A percentile compares a stretch with the other conserved stretches of the same genome.
These are phyloP conservation scores for Nasonovia ribisnigri DNA, from an alignment of 2,888 invertebrate genomes.

Conservation along the genomic window DNA sequence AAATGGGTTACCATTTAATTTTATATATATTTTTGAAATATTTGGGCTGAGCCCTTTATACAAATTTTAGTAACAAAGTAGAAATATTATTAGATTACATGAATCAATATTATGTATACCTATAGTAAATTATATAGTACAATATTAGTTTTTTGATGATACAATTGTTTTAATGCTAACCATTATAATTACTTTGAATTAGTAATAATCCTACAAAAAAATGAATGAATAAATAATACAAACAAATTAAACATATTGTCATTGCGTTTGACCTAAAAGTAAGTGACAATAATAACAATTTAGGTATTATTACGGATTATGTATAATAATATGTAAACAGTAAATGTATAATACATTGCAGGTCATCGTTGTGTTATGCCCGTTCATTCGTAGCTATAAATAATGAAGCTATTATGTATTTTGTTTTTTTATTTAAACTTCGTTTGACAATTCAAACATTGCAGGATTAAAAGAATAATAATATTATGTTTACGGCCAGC, in stretches of 20 bases:
- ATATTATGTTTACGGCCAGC: not conserved
- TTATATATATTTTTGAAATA: too few species aligned
- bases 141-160: not conserved
- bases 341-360: not conserved
- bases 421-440: not conserved
- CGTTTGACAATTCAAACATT: not conserved
- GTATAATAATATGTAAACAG: not conserved
- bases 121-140: not conserved
- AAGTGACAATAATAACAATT: not conserved
- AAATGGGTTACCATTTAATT: too few species aligned
- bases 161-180: not conserved
- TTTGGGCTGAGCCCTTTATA: too few species aligned
- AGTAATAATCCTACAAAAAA: not conserved
- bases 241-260: not conserved
- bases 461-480: not conserved
- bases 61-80: too few species aligned
- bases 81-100: not conserved
- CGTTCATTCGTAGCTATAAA: not conserved
- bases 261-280: not conserved
- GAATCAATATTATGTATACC: not conserved
- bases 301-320: not conserved
- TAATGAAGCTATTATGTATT: not conserved
- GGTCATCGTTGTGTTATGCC: not conserved
- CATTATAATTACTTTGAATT: not conserved
- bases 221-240: not conserved